Percentiles rank a stretch among this genome's conserved stretches.
These are phyloP conservation scores for Oscheius sp. DNA, from an alignment of 2,888 invertebrate genomes.

Conservation along the genomic window DNA sequence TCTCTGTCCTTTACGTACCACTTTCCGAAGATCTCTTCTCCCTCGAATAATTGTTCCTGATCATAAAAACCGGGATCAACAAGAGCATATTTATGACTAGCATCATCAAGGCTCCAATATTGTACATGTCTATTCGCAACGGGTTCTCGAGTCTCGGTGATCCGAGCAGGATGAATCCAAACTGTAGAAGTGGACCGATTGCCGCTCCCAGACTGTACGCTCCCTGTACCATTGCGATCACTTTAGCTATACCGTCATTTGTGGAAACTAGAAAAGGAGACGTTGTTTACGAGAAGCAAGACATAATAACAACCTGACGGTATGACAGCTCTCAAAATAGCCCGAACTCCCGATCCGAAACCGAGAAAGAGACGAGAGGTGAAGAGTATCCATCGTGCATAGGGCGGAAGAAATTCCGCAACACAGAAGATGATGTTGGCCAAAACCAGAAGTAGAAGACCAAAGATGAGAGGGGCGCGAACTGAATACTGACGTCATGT, in stretches of 20 bases:
- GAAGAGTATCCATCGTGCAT: neutral
- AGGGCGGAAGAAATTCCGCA: neutral
- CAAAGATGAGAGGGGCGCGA: conserved; percentile 10
- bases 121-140: conserved; percentile 4
- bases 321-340: neutral
- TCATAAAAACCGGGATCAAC: neutral
- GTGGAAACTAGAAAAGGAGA: neutral
- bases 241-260: conserved; percentile 1
- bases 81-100: conserved; percentile 6
- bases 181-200: neutral
- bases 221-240: conserved; percentile 12
- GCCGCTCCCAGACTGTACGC: conserved; percentile 16
- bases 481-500: conserved; percentile 1
- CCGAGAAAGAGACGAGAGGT: conserved; percentile 21
- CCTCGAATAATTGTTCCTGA: neutral
- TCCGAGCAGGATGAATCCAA: conserved; percentile 4
- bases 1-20: neutral
- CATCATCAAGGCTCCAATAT: conserved; percentile 6
- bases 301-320: conserved; percentile 1
- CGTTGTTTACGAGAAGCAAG: neutral
- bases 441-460: conserved; percentile 6
- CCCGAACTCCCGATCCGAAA: conserved; percentile 10
- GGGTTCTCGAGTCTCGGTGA: too few relatives aligned
- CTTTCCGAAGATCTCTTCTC: neutral
- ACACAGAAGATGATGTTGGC: conserved; percentile 13